These are phyloP conservation scores for Drosophila navojoa DNA, from an alignment of 1,140 invertebrate species.

Conservation along the genomic window DNA sequence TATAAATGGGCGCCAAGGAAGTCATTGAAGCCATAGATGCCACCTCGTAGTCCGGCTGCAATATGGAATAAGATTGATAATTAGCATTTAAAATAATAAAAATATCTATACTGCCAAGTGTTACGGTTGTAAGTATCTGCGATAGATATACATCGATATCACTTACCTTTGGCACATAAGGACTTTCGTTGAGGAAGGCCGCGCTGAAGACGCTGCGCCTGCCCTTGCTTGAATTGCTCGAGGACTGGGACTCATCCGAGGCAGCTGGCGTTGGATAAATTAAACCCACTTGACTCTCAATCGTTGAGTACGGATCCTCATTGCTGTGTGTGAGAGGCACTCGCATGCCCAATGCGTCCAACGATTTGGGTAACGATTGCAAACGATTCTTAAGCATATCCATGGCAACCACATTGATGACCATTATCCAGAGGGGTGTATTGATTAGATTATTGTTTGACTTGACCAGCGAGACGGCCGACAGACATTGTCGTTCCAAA, in stretches of 20 bases:
- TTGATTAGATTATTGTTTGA: slow-evolving; percentile 93
- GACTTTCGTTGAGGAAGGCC: slow-evolving; percentile 77
- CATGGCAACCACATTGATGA: slow-evolving; percentile 97
- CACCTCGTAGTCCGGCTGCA: slow-evolving; percentile 76
- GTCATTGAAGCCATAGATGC: slow-evolving; percentile 10
- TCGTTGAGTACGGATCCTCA: slow-evolving; percentile 83
- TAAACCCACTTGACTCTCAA: slow-evolving; percentile 80
- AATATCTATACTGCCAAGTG: no score
- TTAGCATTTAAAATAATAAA: no score
- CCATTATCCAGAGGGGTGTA: slow-evolving; percentile 96
- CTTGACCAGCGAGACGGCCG: slow-evolving; percentile 95
- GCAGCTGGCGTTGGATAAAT: slow-evolving; percentile 80
- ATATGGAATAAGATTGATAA: not conserved
- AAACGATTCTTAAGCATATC: slow-evolving; percentile 97
- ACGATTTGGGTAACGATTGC: slow-evolving; percentile 86
- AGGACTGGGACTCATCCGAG: slow-evolving; percentile 80
- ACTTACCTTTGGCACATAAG: slow-evolving; percentile 79
- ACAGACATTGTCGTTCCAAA: slow-evolving; percentile 95
- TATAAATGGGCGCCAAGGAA: slow-evolving; percentile 57
- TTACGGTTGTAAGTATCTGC: no score
- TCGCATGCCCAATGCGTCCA: slow-evolving; percentile 71
- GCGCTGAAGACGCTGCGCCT: slow-evolving; percentile 75
- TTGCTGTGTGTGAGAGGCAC: slow-evolving; percentile 66
- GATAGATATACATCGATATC: not conserved
- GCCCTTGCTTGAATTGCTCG: slow-evolving; percentile 70